Evolutionary conservation across 2,113 vertebrate species (phyloP), one percentile per base, ranked within the genome.

Genomic region (Emydura subglobosa): DNA sequence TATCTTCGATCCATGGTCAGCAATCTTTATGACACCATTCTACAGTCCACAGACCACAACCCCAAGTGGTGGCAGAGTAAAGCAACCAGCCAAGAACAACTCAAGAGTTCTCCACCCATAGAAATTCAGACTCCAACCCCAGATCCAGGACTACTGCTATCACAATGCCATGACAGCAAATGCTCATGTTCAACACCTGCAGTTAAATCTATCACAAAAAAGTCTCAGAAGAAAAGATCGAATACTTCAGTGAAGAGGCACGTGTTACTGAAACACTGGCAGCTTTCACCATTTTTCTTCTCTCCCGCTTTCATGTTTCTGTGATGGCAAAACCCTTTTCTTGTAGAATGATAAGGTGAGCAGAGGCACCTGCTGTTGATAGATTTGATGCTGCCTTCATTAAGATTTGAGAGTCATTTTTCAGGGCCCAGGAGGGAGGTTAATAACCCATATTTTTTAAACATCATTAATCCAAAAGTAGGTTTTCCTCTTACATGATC

Each of bases 31-130:
- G 72, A 50, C 3, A 88, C 2, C 25, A 55, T 4, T 27, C 42
- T 22, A 0, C 0, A 42, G 25, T 31, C 39, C 34, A n/a, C 6
- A 21, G 16, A 51, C 16, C 49, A 81, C 55, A 31, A 68, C 29
- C 16, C 59, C 17, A 1, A 0, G 1, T 0, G 19, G 51, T 13
- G 47, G 6, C 24, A 12, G 1, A 4, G 6, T 3, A 4, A 25
- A 79, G 17, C 22, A n/a, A 8, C 19, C 87, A 31, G 6, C 19
- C 87, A 39, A 51, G 79, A 55, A 91, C 59, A 65, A 50, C 29
- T 1, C 4, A 39, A 5, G 54, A 0, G 0, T 3, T 1, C 51
- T 42, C 34, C 44, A n/a, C 5, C 3, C n/a, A 34, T 14, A 44
- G 89, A 68, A 74, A 1, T 34, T 79, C 81, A 44, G n/a, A 39